Evolutionary conservation across 2,888 invertebrate genomes (phyloP), one percentile per base, ranked within the genome.

Genomic region (Ormyrus pomaceus): DNA sequence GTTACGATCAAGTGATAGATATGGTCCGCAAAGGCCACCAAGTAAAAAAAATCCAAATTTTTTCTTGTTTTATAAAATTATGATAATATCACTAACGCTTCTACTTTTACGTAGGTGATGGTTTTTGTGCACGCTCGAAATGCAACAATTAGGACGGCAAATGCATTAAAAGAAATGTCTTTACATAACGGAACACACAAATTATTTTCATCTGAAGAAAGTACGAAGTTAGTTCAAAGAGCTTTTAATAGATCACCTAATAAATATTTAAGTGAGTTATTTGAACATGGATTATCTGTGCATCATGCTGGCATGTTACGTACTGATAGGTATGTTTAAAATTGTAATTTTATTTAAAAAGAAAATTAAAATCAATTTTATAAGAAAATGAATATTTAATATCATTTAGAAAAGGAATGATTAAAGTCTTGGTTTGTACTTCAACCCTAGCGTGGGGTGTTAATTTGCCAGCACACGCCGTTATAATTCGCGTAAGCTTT

Each of bases 401-500:
- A 34, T 34, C 34, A 9, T 45, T 13, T 61, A 50, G 72, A 48
- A 55, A 56, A 77, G 99, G 99, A 0, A 93, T 95, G 83, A 94
- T 98, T 80, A 96, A 95, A 88, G 97, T 96, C 0, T 92, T 99
- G 2, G 96, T 98, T 8, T 99, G 99, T 89, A 99, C 99, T 0
- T 97, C 99, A 0, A 99, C 99, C 0, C 92, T 99, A 51, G 99
- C 99, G 48, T 99, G 99, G 99, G 99, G 99, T 85, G 99, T 99
- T 6, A 99, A 99, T 92, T 93, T 99, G 83, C 99, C 99, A 0
- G 99, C 99, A 0, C 99, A 99, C 90, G 99, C 98, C 51, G 99
- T 99, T 83, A 94, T 99, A 69, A 98, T 98, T 83, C 95, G 96
- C 91, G 97, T 96, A 91, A 91, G 91, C 69, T 55, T 65, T 45